phyloP scores from a whole-genome alignment of 2,888 invertebrate species.

The Baronia brevicornis region DNA sequence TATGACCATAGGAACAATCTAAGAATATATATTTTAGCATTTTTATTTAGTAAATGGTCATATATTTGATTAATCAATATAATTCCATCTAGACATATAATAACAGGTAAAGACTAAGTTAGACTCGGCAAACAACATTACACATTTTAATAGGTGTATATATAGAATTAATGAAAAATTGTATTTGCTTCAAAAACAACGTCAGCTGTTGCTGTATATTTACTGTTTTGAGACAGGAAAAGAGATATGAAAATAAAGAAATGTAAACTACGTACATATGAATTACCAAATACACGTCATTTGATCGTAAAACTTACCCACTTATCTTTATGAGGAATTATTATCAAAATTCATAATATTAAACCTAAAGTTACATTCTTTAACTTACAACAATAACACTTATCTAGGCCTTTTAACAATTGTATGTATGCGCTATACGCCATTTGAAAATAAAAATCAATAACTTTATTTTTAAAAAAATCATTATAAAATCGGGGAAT shows the following conservation, averaged over 20 bases:
- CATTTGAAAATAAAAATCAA: constrained; percentile 45
- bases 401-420: constrained; percentile 17
- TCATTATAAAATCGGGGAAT: constrained; percentile 45
- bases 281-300: constrained; percentile 52
- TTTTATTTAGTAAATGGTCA: too few relatives aligned
- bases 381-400: constrained; percentile 16
- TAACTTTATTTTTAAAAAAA: constrained; percentile 35
- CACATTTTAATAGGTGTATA: not conserved
- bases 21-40: too few relatives aligned
- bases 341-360: constrained; percentile 33
- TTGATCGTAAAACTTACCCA: constrained; percentile 49
- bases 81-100: too few relatives aligned
- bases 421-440: constrained; percentile 24
- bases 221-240: constrained; percentile 2
- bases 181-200: too few relatives aligned
- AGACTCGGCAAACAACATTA: too few relatives aligned
- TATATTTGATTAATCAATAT: too few relatives aligned
- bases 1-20: too few relatives aligned
- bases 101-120: too few relatives aligned
- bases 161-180: too few relatives aligned
- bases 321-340: constrained; percentile 26
- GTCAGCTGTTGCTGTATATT: constrained; percentile 10
- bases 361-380: constrained; percentile 23
- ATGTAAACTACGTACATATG: constrained; percentile 13
- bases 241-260: constrained; percentile 2